Evolutionary conservation across 2,888 invertebrate genomes (phyloP), one percentile per base, ranked within the genome.

Genomic region (Catocala fraxini): DNA sequence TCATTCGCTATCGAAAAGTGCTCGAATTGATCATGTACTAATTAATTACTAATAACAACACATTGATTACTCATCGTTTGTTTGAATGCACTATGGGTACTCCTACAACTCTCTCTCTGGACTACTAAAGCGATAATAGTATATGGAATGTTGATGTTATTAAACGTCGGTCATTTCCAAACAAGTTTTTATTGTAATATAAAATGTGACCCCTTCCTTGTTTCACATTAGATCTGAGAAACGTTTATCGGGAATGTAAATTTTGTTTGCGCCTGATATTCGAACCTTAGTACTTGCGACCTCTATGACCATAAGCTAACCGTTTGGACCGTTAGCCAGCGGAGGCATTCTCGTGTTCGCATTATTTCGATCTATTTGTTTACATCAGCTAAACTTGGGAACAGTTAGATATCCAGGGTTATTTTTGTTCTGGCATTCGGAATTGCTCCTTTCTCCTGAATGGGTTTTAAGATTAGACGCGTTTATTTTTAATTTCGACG

Each of bases 141-240:
- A 70, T 65, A 76, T 83, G 84, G 88, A 87, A 87, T 88, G 85
- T 77, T 70, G 80, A 71, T 77, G 81, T 83, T 86, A 83, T 83
- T 84, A 85, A 85, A 83, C 77, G 70, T 59, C 75, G 65, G 75
- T 79, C 75, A 82, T 78, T 81, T 77, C 68, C 66, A 80, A 78
- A 78, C 76, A 67, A 56, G 76, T 78, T 76, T 75, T 68, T 73
- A 73, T 72, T 75, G 64, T 70, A 59, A 68, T 67, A 71, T 71
- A 71, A 75, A 74, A 69, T 70, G 63, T 73, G 70, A 72, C 63
- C 63, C 60, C 41, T 65, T 63, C 59, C 62, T 75, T 73, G 70
- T 72, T 69, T 77, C 56, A 67, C 49, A 48, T 57, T 59, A 58
- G 15, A 73, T 61, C 64, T 68, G 34, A 55, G 56, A 61, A 70